Base-by-base conservation (phyloP, 2,113 vertebrate species). In the Grallaria varia region DNA sequence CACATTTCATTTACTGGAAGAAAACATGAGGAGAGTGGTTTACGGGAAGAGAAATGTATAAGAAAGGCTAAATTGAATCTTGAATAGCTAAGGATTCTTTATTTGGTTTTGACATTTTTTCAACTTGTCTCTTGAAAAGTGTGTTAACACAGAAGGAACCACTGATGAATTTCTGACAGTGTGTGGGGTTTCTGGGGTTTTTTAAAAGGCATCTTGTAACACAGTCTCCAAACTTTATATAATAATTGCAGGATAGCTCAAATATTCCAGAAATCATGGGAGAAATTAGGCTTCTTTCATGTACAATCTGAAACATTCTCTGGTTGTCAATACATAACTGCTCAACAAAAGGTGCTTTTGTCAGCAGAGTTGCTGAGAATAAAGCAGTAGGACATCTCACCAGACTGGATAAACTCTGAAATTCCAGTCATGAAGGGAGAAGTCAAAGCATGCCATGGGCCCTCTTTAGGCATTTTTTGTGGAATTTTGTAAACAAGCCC, bases 1-100 rank as follows among this genome's bases (percentile, higher is more conserved):
- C 62, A 95, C 47, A 88, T 95, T 88, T 85, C 92, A 69, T 94
- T 95, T 96, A 93, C 89, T 79, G 95, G 80, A 95, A 96, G 72
- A 88, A 95, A 87, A 81, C 71, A 97, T 22, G 53, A 89, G 90
- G 94, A 84, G 87, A 56, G 86, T 17, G 33, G 49, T 94, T 96
- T 95, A 92, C 58, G 14, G 67, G 93, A 97, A 96, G 69, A 30
- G 37, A 67, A 89, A 84, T 0, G 3, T 88, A 59, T 50, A 53
- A 89, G 68, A 96, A 95, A 85, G 8, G 75, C 55, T 92, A 96
- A 88, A 96, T 93, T 93, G 35, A 23, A 87, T 95, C 93, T 88
- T 9, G 0, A 91, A 86, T 63, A 96, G 90, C 72, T 30, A 86
- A 86, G 63, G 68, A 64, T 77, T 89, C 55, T 92, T 87, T 76